Conservation (phyloP, 2,888 invertebrate genomes). For the Eudasyphora cyanicolor region DNA sequence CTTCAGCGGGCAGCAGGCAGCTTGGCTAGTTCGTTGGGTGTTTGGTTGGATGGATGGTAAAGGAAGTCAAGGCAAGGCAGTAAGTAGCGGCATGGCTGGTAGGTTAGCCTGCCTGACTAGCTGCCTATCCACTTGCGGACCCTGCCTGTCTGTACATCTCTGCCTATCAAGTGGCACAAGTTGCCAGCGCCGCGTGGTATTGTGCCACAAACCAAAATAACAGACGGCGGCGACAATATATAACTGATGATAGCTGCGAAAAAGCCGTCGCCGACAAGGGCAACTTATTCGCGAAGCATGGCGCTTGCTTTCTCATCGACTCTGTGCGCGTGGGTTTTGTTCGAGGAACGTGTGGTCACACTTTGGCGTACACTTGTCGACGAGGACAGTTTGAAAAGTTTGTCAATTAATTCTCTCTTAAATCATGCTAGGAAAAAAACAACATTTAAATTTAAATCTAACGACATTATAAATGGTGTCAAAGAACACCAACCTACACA, state of each 20-base stretch:
- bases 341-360: not conserved
- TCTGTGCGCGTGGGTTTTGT: not conserved
- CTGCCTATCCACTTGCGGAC: not conserved
- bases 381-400: not conserved
- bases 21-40: no score
- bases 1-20: no score
- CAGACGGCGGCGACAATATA: slow-evolving; percentile 20
- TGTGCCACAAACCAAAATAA: slow-evolving; percentile 11
- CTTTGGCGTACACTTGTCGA: not conserved
- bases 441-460: not conserved
- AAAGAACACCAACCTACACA: no score
- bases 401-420: not conserved
- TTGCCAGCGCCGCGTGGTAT: not conserved
- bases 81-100: slow-evolving; percentile 7
- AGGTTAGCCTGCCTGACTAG: not conserved
- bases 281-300: not conserved
- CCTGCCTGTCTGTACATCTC: not conserved
- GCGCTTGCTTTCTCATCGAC: not conserved
- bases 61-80: slow-evolving; percentile 18
- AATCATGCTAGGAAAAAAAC: not conserved
- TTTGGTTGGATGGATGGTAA: no score
- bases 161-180: not conserved
- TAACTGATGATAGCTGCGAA: slow-evolving; percentile 27
- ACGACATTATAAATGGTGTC: no score
- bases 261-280: slow-evolving; percentile 26